Conservation (phyloP, 1,140 invertebrate genomes). For the Drosophila cardini region DNA sequence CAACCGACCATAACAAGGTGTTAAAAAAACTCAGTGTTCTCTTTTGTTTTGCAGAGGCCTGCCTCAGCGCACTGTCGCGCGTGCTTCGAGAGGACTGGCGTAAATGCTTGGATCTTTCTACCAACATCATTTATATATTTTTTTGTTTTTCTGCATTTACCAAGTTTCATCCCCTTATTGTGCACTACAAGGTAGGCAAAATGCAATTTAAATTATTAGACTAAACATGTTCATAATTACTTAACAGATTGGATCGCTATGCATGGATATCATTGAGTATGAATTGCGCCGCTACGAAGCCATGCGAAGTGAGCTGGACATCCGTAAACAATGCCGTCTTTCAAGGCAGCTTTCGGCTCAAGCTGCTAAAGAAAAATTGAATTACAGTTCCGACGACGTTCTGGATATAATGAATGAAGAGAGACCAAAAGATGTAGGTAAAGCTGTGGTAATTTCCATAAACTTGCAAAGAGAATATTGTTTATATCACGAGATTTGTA, state of each 20-base stretch:
- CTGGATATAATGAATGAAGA: constrained; percentile 84
- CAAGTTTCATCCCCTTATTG: constrained; percentile 96
- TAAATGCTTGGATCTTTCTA: constrained; percentile 97
- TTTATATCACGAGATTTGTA: no score
- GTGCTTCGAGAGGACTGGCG: constrained; percentile 99
- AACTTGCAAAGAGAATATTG: no score
- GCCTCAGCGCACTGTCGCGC: constrained; percentile 96
- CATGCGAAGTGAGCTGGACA: constrained; percentile 96
- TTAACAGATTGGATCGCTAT: constrained; percentile 95
- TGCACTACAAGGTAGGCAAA: constrained; percentile 92
- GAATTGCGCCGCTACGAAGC: constrained; percentile 96
- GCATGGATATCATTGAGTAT: constrained; percentile 98
- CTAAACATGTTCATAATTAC: neutral
- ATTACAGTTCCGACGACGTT: constrained; percentile 79
- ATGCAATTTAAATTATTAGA: neutral
- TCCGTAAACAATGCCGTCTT: constrained; percentile 85
- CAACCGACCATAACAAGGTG: no score
- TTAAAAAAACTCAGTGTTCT: no score
- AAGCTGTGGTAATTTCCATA: neutral
- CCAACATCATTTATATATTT: constrained; percentile 98
- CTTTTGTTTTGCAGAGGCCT: constrained; percentile 89
- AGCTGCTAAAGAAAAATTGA: constrained; percentile 79
- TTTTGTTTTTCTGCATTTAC: constrained; percentile 99
- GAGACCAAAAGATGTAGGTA: constrained; percentile 77
- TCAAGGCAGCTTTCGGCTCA: constrained; percentile 74